These are phyloP conservation scores for Nomada goodeniana DNA, from an alignment of 2,888 invertebrate species.

Conservation along the genomic window DNA sequence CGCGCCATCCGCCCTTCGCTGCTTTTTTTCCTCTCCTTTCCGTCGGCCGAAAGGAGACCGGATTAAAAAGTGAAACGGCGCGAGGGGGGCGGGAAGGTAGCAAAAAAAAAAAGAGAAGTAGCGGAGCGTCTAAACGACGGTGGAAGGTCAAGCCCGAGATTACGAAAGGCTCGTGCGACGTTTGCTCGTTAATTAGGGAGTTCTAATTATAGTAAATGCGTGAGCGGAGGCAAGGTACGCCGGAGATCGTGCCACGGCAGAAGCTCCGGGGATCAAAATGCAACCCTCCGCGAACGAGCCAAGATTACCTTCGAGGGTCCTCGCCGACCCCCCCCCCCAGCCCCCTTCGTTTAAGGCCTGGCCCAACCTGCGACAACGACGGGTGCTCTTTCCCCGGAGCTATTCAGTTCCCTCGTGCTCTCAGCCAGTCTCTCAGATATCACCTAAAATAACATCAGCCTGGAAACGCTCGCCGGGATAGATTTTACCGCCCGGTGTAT, in stretches of 20 bases:
- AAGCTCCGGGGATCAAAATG: constrained; percentile 82
- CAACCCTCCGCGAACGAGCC: constrained; percentile 76
- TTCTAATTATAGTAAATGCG: constrained; percentile 81
- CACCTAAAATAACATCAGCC: constrained; percentile 81
- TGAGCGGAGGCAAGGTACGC: constrained; percentile 70
- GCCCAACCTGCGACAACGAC: constrained; percentile 67
- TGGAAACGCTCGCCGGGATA: constrained; percentile 54
- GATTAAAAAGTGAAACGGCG: constrained; percentile 56
- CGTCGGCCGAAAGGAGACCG: constrained; percentile 33
- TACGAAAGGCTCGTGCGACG: constrained; percentile 70
- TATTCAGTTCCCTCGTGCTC: constrained; percentile 37
- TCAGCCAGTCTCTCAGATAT: constrained; percentile 70
- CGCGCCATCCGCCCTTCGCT: background rate
- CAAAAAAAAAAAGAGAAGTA: constrained; percentile 16
- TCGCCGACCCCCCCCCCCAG: constrained; percentile 57
- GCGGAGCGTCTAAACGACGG: constrained; percentile 59
- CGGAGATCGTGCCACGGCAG: constrained; percentile 80
- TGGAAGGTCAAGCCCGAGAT: constrained; percentile 74
- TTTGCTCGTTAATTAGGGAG: constrained; percentile 78
- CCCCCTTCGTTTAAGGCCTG: constrained; percentile 56
- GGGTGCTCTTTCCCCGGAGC: constrained; percentile 6
- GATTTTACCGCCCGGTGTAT: constrained; percentile 69
- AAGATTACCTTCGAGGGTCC: constrained; percentile 82
- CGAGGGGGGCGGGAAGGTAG: background rate
- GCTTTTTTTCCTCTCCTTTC: constrained; percentile 27